Evolutionary conservation across 2,113 vertebrate species (phyloP).

Genomic region (Brachypteracias leptosomus): DNA sequence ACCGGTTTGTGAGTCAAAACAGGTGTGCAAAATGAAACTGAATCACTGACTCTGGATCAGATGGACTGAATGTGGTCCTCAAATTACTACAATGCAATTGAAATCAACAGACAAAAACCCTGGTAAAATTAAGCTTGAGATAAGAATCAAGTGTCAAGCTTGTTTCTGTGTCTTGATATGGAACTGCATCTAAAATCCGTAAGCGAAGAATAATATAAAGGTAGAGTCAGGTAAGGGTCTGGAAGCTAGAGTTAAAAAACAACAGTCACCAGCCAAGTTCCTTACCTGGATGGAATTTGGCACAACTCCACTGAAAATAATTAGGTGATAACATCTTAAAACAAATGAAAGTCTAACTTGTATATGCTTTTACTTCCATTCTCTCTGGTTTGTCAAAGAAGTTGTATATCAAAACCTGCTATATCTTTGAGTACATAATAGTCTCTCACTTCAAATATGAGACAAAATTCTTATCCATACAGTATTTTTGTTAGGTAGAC

Average conservation of each 20-base stretch:
- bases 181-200: background rate
- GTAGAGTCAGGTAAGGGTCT: background rate
- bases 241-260: background rate
- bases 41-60: background rate
- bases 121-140: background rate
- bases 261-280: background rate
- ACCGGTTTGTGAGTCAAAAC: background rate
- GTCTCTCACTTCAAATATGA: background rate
- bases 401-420: background rate
- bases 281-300: background rate
- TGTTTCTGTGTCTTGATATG: background rate
- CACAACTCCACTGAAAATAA: slow-evolving; percentile 5
- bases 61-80: background rate
- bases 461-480: background rate
- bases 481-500: background rate
- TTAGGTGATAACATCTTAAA: background rate
- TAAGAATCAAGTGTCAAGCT: background rate
- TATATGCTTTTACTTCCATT: background rate
- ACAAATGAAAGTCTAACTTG: background rate
- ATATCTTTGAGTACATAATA: background rate
- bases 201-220: background rate
- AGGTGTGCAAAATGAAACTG: background rate
- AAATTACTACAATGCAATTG: background rate
- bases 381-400: background rate
- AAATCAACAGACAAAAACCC: background rate